phyloP scores from a whole-genome alignment of 1,140 invertebrate species.

The Zaprionus vittiger region DNA sequence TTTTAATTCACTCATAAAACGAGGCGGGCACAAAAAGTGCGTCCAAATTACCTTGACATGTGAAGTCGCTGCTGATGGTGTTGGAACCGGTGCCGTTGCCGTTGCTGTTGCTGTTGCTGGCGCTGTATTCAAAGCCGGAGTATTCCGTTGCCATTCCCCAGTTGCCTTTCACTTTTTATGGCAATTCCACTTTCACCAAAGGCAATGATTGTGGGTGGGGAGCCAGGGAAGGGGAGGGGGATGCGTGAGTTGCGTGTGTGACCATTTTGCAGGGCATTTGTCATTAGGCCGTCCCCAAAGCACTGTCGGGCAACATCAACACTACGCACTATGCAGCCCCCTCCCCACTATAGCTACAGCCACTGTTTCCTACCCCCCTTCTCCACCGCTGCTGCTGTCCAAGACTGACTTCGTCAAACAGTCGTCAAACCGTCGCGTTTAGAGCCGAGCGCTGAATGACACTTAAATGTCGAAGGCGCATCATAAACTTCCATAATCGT shows the following conservation, averaged over 20 bases:
- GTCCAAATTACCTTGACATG: conserved; percentile 79
- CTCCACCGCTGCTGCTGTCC: background rate
- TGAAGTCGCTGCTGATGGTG: conserved; percentile 26
- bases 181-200: conserved; percentile 74
- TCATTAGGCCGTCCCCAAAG: conserved; percentile 47
- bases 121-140: background rate
- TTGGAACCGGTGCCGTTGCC: background rate
- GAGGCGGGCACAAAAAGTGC: conserved; percentile 73
- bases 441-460: conserved; percentile 69
- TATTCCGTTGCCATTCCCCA: conserved; percentile 45
- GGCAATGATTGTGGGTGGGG: conserved; percentile 39
- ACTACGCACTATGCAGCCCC: background rate
- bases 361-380: background rate
- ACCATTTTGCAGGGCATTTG: conserved; percentile 73
- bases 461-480: conserved; percentile 67
- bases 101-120: background rate
- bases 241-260: conserved; percentile 65
- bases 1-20: conserved; percentile 79
- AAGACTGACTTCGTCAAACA: conserved; percentile 1
- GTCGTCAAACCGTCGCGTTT: conserved; percentile 51
- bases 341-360: background rate
- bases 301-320: background rate
- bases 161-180: conserved; percentile 80
- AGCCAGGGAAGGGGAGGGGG: background rate
- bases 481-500: conserved; percentile 73